A percentile compares a stretch with the other conserved stretches of the same genome.
phyloP scores from a whole-genome alignment of 1,140 invertebrate genomes.

The Mactra quadrangularis region DNA sequence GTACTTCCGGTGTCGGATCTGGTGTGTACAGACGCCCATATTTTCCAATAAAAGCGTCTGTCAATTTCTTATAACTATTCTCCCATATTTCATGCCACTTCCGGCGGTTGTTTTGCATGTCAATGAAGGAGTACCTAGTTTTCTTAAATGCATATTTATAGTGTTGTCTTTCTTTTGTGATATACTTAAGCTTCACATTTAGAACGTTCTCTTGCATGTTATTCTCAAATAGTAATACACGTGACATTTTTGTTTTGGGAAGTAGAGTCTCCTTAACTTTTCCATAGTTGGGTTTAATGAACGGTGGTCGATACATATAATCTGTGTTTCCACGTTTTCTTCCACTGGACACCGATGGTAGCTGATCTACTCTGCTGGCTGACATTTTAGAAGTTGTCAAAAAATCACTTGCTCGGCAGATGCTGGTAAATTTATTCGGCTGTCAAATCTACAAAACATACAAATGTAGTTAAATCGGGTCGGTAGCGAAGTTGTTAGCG shows the following conservation, averaged over 20 bases:
- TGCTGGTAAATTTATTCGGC: too few species aligned
- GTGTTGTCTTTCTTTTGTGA: conserved; percentile 68
- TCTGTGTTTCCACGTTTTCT: conserved; percentile 56
- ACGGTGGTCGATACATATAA: conserved; percentile 78
- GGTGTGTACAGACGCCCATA: conserved; percentile 33
- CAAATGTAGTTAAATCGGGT: too few species aligned
- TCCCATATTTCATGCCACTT: conserved; percentile 50
- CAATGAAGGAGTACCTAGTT: conserved; percentile 29
- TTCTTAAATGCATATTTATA: conserved; percentile 19
- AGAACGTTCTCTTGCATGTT: conserved; percentile 77
- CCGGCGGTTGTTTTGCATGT: conserved; percentile 10
- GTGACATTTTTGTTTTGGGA: conserved; percentile 76
- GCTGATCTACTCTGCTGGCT: too few species aligned
- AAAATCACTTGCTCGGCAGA: too few species aligned
- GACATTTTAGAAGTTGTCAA: too few species aligned
- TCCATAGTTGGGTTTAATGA: conserved; percentile 78
- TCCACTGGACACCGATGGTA: too few species aligned
- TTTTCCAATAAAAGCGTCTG: conserved; percentile 32
- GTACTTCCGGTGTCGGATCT: conserved; percentile 37
- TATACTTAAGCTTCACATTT: conserved; percentile 71
- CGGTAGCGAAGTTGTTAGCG: too few species aligned
- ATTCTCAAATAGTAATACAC: conserved; percentile 79
- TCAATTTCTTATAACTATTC: conserved; percentile 25
- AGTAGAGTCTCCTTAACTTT: conserved; percentile 64
- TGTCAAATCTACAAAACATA: too few species aligned